Conservation (phyloP, 2,113 vertebrate genomes). For the Aleadryas rufinucha region DNA sequence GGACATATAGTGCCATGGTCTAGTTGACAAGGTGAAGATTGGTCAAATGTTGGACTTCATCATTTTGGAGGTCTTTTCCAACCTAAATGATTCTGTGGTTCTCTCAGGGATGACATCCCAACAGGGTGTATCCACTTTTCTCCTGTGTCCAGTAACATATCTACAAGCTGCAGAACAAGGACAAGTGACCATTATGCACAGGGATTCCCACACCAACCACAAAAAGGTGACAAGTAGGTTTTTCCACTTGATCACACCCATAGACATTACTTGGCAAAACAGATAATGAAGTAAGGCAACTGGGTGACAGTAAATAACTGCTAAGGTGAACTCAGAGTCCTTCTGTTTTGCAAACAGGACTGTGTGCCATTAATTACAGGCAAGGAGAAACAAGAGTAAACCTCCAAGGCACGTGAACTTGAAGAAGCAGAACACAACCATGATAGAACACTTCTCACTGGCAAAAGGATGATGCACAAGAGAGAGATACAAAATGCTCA, state of each 20-base stretch:
- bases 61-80: neutral
- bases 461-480: neutral
- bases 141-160: neutral
- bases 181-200: neutral
- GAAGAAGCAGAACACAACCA: neutral
- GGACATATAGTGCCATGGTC: neutral
- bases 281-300: neutral
- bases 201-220: neutral
- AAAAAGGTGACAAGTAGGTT: neutral
- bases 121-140: neutral
- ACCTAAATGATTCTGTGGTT: neutral
- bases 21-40: neutral
- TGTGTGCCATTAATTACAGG: neutral
- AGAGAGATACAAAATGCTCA: neutral
- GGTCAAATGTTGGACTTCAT: neutral
- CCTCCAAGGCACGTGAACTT: neutral
- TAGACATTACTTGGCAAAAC: neutral
- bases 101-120: neutral
- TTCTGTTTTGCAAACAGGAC: neutral
- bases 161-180: neutral
- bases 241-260: slow-evolving; percentile 19
- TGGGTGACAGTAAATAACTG: slow-evolving; percentile 3
- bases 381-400: neutral
- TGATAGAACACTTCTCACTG: accelerated
- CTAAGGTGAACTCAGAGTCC: slow-evolving; percentile 5